Evolutionary conservation across 2,888 invertebrate genomes (phyloP), one percentile per base, ranked within the genome.

Genomic region (Cephus spinipes): DNA sequence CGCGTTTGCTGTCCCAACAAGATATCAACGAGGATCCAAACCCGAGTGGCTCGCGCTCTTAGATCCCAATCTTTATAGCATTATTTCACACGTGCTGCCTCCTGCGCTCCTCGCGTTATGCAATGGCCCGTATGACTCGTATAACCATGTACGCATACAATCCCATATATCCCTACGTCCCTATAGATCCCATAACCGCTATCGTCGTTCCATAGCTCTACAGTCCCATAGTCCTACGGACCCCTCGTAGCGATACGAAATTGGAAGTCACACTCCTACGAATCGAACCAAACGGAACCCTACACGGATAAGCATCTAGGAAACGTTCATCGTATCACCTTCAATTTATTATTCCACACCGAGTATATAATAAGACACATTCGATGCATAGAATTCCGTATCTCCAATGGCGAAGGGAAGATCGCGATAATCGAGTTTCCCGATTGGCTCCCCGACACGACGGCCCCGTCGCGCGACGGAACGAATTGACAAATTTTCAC

Each of bases 271-370:
- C 23, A 55, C 31, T 33, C 71, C 32, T 71, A 71, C 71, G 71
- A 71, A 55, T 55, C 55, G 55, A 55, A 55, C 71, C 33, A 71
- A 71, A 71, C 71, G 71, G 31, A 33, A 77, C 73, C 76, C 73
- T 73, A 35, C 55, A 74, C 76, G 78, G 80, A 81, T 81, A 80
- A 81, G 75, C 79, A 81, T 81, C 81, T 80, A 74, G 80, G 77
- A 77, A 81, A 80, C 80, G 71, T 31, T 71, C 32, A 23, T 31
- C 31, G 12, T 32, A 33, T 71, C 33, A 11, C 15, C 71, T 71
- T 71, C 71, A 71, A 32, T 71, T 71, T 33, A 71, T 71, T 71
- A 71, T 71, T 33, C 71, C 71, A 32, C 71, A 11, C 9, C 15
- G 23, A 15, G 23, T 71, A 31, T 9, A 33, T 31, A 71, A 71